Conservation (phyloP, 2,797 vertebrate genomes). For the Hydrolagus colliei region DNA sequence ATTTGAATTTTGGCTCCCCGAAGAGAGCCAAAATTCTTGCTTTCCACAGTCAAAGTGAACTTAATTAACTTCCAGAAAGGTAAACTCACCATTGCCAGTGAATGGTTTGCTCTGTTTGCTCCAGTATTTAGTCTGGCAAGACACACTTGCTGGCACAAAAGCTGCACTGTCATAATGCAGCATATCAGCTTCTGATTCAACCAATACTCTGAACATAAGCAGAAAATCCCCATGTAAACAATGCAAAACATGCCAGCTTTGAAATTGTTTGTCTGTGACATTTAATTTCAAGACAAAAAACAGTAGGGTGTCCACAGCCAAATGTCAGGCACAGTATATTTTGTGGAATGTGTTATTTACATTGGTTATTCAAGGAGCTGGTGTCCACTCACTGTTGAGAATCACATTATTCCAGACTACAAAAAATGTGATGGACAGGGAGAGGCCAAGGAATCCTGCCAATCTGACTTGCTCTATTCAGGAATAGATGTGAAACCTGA, state of each 20-base stretch:
- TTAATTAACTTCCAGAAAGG: too few species aligned
- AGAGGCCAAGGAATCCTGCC: background rate
- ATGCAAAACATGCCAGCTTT: background rate
- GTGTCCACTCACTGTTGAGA: background rate
- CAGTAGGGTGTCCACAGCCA: background rate
- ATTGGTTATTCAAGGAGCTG: too few species aligned
- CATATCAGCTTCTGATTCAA: background rate
- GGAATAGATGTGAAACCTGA: background rate
- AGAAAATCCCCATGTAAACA: background rate
- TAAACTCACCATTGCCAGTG: background rate
- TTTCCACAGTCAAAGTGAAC: too few species aligned
- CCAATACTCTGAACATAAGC: background rate
- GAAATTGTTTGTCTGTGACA: background rate
- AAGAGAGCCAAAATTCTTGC: too few species aligned
- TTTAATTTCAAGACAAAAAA: background rate
- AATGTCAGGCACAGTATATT: slow-evolving; percentile 10
- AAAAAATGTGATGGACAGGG: background rate
- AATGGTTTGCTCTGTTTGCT: too few species aligned
- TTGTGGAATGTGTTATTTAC: too few species aligned
- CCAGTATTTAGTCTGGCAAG: too few species aligned
- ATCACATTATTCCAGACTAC: background rate
- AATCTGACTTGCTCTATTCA: background rate
- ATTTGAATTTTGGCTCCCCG: too few species aligned
- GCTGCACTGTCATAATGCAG: background rate
- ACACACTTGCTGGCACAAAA: too few species aligned